These are phyloP conservation scores for Parus major DNA, from an alignment of 2,113 vertebrate genomes.

Conservation along the genomic window DNA sequence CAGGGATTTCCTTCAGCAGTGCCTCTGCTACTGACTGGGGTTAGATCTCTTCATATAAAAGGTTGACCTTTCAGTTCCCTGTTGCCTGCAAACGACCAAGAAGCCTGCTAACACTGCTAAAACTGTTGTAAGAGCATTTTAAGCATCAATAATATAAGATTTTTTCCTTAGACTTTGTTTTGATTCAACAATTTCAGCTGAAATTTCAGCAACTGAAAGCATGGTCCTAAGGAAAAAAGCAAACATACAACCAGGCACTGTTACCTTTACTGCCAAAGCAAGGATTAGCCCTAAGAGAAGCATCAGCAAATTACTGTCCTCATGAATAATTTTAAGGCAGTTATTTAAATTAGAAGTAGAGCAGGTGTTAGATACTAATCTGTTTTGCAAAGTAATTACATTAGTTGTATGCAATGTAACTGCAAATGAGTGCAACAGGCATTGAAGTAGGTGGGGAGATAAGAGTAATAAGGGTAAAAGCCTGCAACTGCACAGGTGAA, in stretches of 20 bases:
- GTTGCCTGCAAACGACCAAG: not conserved
- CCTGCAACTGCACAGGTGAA: not conserved
- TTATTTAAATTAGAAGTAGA: slow-evolving; percentile 31
- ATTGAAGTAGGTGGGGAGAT: not conserved
- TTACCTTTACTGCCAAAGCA: not conserved
- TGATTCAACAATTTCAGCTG: not conserved
- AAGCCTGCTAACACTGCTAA: not conserved
- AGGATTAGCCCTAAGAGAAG: not conserved
- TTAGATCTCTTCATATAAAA: not conserved
- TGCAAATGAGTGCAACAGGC: not conserved
- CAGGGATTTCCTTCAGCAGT: not conserved
- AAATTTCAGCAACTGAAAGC: not conserved
- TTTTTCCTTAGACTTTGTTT: not conserved
- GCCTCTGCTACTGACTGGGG: not conserved
- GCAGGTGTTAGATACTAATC: not conserved
- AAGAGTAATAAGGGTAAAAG: not conserved
- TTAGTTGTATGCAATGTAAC: not conserved
- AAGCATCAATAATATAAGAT: not conserved
- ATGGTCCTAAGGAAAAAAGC: not conserved
- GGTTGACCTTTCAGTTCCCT: not conserved
- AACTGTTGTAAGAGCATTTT: not conserved
- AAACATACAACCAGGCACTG: not conserved
- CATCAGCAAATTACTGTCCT: not conserved
- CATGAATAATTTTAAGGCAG: slow-evolving; percentile 16
- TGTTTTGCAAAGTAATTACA: slow-evolving; percentile 13